Percentiles rank a stretch among this genome's conserved stretches.
Evolutionary conservation across 2,888 invertebrate genomes (phyloP).

Genomic region (Molorchus minor): DNA sequence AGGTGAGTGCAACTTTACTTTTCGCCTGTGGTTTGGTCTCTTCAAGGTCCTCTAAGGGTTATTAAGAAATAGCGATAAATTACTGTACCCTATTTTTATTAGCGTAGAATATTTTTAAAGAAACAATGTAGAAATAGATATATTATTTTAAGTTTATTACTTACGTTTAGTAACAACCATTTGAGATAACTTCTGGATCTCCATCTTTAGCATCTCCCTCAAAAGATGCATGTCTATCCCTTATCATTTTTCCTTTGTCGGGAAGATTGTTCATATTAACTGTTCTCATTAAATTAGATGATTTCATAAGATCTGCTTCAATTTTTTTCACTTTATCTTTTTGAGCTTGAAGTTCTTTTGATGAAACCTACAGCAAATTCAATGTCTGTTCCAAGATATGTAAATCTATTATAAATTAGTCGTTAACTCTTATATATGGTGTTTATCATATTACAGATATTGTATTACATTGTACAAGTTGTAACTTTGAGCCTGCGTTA

Average conservation of each 20-base stretch:
- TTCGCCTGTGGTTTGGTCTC: background rate
- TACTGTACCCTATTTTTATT: no score
- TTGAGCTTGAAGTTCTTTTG: slow-evolving; percentile 24
- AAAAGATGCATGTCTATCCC: slow-evolving; percentile 62
- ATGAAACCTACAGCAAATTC: slow-evolving; percentile 30
- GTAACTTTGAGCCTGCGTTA: no score
- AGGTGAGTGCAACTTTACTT: slow-evolving; percentile 52
- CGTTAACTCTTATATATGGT: no score
- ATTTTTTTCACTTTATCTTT: slow-evolving; percentile 31
- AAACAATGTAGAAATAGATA: background rate
- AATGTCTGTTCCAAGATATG: slow-evolving; percentile 1
- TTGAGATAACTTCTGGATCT: slow-evolving; percentile 64
- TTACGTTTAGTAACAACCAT: slow-evolving; percentile 61
- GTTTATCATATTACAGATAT: no score
- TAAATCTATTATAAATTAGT: background rate
- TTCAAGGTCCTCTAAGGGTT: slow-evolving; percentile 9
- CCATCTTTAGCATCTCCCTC: slow-evolving; percentile 62
- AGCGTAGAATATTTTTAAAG: no score
- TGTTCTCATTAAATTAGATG: slow-evolving; percentile 41
- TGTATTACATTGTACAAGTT: no score
- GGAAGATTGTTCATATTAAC: slow-evolving; percentile 64
- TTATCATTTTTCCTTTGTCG: slow-evolving; percentile 71
- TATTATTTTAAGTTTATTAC: background rate
- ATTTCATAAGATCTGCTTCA: slow-evolving; percentile 35
- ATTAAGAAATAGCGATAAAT: no score